Conservation (phyloP, 1,140 invertebrate genomes). For the Copidosoma floridanum region DNA sequence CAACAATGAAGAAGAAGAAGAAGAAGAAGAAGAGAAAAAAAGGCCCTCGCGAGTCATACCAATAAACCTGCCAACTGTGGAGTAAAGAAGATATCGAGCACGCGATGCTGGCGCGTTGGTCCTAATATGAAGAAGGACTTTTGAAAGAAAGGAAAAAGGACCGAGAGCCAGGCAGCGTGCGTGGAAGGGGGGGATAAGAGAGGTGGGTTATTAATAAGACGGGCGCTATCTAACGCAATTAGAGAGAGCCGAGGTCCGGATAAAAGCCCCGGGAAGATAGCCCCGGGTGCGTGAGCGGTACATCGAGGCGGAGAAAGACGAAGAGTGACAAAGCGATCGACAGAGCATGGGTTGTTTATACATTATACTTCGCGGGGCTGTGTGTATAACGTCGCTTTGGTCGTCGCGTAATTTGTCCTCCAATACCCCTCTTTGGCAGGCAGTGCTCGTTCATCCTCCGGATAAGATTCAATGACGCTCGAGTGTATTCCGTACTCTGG, state of each 20-base stretch:
- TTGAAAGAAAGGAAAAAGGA: not conserved
- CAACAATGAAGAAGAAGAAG: too few species aligned
- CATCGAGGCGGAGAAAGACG: constrained; percentile 14
- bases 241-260: constrained; percentile 35
- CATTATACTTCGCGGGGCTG: not conserved
- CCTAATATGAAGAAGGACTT: not conserved
- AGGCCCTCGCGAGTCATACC: not conserved
- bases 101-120: not conserved
- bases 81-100: constrained; percentile 22
- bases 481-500: not conserved
- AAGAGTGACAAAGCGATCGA: constrained; percentile 6
- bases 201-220: constrained; percentile 53
- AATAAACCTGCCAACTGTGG: constrained; percentile 12
- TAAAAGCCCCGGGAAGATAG: too few species aligned
- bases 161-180: not conserved
- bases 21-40: not conserved
- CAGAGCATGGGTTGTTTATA: not conserved
- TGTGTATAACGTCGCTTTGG: constrained; percentile 3
- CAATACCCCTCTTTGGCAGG: too few species aligned
- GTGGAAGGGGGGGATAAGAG: not conserved
- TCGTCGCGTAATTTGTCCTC: constrained; percentile 24
- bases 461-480: constrained; percentile 24
- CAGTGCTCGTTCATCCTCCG: constrained; percentile 8
- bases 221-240: constrained; percentile 55
- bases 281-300: constrained; percentile 37